Evolutionary conservation across 2,797 vertebrate genomes (phyloP).

Genomic region (Micromesistius poutassou): DNA sequence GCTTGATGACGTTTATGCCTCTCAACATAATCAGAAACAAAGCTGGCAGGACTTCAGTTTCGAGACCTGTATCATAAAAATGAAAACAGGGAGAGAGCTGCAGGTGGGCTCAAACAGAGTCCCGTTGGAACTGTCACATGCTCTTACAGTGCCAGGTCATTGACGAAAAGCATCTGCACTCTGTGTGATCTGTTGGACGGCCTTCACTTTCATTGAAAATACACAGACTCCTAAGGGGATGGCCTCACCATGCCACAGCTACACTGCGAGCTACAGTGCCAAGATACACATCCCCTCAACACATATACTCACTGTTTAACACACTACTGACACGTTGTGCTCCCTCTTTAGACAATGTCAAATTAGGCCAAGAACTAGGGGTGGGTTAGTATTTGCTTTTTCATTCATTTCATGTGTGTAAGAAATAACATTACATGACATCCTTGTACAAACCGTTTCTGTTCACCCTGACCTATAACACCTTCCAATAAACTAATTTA

Average conservation of each 20-base stretch:
- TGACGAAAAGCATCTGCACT: background rate
- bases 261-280: background rate
- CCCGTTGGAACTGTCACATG: background rate
- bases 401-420: no score
- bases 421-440: no score
- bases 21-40: background rate
- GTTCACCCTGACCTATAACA: no score
- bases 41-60: background rate
- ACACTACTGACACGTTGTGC: background rate
- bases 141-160: background rate
- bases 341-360: background rate
- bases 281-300: background rate
- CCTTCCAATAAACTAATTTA: no score
- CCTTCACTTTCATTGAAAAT: background rate
- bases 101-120: no score
- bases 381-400: no score
- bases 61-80: background rate
- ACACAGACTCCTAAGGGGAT: background rate
- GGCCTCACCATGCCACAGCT: background rate
- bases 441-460: no score
- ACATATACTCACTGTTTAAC: background rate
- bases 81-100: background rate
- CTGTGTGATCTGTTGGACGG: background rate
- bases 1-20: background rate
- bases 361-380: no score